Percentiles rank a stretch among this genome's conserved stretches.
These are phyloP conservation scores for Dynastes hyllus DNA, from an alignment of 2,888 invertebrate genomes.

Conservation along the genomic window DNA sequence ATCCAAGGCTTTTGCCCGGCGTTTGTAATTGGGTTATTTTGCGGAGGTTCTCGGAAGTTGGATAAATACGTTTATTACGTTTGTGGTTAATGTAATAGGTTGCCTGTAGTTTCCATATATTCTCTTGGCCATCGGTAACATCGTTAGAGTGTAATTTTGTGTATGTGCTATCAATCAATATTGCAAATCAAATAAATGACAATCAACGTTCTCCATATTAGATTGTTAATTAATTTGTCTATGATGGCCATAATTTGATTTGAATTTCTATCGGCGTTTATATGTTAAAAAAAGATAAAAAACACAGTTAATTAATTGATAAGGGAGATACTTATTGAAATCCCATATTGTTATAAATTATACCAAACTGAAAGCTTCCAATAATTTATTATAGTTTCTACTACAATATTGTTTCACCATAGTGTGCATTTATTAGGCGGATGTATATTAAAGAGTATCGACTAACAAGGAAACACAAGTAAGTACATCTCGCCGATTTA, in stretches of 20 bases:
- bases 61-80: slow-evolving; percentile 40
- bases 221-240: slow-evolving; percentile 7
- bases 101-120: slow-evolving; percentile 12
- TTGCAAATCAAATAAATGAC: slow-evolving; percentile 12
- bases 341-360: too few species aligned
- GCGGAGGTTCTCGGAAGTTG: slow-evolving; percentile 6
- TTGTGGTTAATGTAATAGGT: slow-evolving; percentile 33
- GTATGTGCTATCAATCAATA: slow-evolving; percentile 9
- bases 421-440: too few species aligned
- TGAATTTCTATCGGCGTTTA: background rate
- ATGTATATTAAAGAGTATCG: too few species aligned
- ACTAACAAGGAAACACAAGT: too few species aligned
- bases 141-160: slow-evolving; percentile 19
- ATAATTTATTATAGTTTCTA: too few species aligned
- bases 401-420: too few species aligned
- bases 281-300: too few species aligned
- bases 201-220: slow-evolving; percentile 5
- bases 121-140: background rate
- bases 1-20: slow-evolving; percentile 1
- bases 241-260: background rate
- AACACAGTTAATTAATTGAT: background rate
- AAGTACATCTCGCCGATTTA: too few species aligned
- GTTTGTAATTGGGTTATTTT: slow-evolving; percentile 32
- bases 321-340: background rate
- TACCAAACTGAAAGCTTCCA: too few species aligned